Base-by-base conservation (phyloP, 1,140 invertebrate species). In the Apis laboriosa region DNA sequence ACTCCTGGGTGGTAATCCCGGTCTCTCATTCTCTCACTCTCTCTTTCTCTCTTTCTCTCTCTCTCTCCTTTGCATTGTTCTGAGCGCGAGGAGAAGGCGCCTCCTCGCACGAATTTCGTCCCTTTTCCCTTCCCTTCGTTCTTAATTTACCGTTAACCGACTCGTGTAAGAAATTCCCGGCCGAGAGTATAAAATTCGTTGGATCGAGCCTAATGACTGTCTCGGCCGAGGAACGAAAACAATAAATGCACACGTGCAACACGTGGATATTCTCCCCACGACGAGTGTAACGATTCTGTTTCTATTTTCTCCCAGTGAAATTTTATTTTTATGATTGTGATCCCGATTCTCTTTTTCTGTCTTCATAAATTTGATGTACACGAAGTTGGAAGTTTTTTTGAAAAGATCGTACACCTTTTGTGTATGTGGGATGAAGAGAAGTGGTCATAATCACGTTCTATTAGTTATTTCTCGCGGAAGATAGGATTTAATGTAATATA, bases 201-300 rank as follows among this genome's bases (percentile, higher is more conserved):
- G 64, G 71, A 85, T 86, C 75, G 73, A 67, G 66, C 34, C 68
- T 87, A 87, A 87, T 70, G 77, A 87, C 72, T 83, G 75, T 83
- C 34, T 2, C 60, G 60, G 61, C 19, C 19, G 17, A 24, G 24
- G 43, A 80, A 87, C 76, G 68, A 77, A 75, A 80, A 77, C 28
- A 77, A 84, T 86, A 77, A 87, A 74, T 13, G 70, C 60, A 19
- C 43, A 58, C 51, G 75, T 53, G 72, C 76, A 68, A 28, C 49
- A 21, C 24, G 55, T 15, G n/a, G 34, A 34, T 86, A 71, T 55
- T 60, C n/a, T 81, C 58, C 17, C 9, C 8, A 24, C 24, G 21
- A 19, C 2, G 21, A 19, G 13, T 12, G 60, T n/a, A 55, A 80
- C 78, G 49, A 28, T 3, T 2, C 28, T 15, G 43, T 53, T 28